These are phyloP conservation scores for Anolis carolinensis DNA, from an alignment of 2,113 vertebrate species.

Conservation along the genomic window DNA sequence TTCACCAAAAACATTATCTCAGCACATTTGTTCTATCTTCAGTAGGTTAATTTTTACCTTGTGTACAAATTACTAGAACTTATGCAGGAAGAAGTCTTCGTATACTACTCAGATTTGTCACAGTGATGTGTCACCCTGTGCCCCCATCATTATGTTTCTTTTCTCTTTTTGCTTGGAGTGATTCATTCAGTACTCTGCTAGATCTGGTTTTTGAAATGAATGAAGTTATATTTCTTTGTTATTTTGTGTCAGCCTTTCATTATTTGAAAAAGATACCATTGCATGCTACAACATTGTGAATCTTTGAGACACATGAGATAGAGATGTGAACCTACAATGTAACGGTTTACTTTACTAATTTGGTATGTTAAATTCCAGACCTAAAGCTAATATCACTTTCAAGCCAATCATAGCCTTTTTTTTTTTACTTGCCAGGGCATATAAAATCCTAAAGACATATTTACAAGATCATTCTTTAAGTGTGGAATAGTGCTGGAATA, in stretches of 20 bases:
- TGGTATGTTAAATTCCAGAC: too few relatives aligned
- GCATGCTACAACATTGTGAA: neutral
- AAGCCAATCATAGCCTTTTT: too few relatives aligned
- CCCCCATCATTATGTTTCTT: neutral
- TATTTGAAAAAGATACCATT: neutral
- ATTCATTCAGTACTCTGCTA: neutral
- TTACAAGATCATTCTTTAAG: neutral
- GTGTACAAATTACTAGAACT: constrained; percentile 14
- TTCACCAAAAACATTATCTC: neutral
- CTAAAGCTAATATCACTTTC: too few relatives aligned
- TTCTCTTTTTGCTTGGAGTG: neutral
- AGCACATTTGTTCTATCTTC: neutral
- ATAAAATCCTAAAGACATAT: too few relatives aligned
- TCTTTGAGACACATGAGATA: too few relatives aligned
- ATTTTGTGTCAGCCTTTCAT: neutral
- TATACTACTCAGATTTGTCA: neutral
- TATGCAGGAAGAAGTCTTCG: neutral
- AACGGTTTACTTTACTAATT: too few relatives aligned
- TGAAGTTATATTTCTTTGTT: neutral
- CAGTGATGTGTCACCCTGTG: neutral
- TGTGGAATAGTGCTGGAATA: neutral
- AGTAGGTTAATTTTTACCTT: neutral
- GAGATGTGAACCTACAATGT: too few relatives aligned
- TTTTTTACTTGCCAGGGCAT: too few relatives aligned
- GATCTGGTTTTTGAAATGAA: neutral